A percentile compares a stretch with the other conserved stretches of the same genome.
Conservation (phyloP, 1,140 invertebrate species). For the Cydia pomonella region DNA sequence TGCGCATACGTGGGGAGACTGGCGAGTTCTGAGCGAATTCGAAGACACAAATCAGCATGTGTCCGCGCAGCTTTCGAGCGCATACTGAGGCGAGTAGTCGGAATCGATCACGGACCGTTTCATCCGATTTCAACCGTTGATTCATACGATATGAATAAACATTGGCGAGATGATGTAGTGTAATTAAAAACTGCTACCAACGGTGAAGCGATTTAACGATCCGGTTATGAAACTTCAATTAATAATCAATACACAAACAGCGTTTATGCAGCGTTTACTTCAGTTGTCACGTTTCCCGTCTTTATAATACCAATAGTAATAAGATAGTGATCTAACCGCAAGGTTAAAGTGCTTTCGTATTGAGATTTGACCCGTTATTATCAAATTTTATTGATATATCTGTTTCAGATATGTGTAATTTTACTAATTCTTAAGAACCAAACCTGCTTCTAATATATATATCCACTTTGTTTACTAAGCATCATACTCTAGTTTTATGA, state of each 20-base stretch:
- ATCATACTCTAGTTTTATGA: background rate
- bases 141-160: constrained; percentile 44
- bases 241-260: background rate
- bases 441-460: no score
- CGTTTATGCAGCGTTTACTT: background rate
- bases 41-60: constrained; percentile 53
- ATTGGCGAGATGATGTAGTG: constrained; percentile 33
- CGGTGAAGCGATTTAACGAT: background rate
- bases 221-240: background rate
- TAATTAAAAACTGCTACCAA: constrained; percentile 38
- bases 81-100: constrained; percentile 45
- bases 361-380: background rate
- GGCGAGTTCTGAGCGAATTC: constrained; percentile 26
- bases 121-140: constrained; percentile 49
- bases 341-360: background rate
- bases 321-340: background rate
- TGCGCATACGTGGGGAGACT: background rate
- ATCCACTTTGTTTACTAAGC: no score
- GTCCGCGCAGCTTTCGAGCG: constrained; percentile 58
- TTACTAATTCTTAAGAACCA: no score
- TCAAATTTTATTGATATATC: no score
- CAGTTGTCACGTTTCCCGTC: background rate
- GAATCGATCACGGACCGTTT: constrained; percentile 60
- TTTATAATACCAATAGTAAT: background rate
- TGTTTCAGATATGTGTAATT: no score